phyloP scores from a whole-genome alignment of 2,888 invertebrate genomes.

The Strigamia maritima region DNA sequence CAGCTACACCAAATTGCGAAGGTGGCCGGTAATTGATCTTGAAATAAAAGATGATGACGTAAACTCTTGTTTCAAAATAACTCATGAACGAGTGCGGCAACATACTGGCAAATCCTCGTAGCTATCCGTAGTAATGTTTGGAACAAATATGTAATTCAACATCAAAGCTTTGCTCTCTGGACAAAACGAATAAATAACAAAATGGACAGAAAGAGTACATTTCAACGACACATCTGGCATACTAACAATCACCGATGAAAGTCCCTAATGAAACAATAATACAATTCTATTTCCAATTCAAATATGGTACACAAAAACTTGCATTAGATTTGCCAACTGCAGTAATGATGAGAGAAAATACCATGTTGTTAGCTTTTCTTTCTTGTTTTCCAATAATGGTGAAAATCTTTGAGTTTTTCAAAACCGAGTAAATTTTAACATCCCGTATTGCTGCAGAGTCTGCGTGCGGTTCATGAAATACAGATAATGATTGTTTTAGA shows the following conservation, averaged over 20 bases:
- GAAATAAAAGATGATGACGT: not conserved
- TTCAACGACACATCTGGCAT: not conserved
- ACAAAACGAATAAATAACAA: slow-evolving; percentile 1
- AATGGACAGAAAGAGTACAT: not conserved
- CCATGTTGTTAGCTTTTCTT: not conserved
- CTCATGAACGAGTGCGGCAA: not conserved
- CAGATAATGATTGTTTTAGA: too few relatives aligned
- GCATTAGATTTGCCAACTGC: not conserved
- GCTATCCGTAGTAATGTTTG: not conserved
- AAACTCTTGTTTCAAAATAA: not conserved
- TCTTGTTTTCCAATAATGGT: not conserved
- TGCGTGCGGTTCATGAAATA: not conserved
- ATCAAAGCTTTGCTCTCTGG: not conserved
- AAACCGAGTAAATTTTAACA: not conserved
- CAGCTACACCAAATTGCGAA: slow-evolving; percentile 6
- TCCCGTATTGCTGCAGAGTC: not conserved
- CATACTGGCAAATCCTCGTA: slow-evolving; percentile 8
- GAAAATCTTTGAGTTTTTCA: not conserved
- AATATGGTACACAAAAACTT: not conserved
- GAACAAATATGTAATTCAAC: not conserved
- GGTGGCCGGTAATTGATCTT: slow-evolving; percentile 29
- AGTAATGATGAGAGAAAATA: not conserved
- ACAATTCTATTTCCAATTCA: not conserved
- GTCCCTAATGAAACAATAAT: not conserved
- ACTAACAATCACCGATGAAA: not conserved